Evolutionary conservation across 2,797 vertebrate genomes (phyloP).

Genomic region (Urophycis tenuis): DNA sequence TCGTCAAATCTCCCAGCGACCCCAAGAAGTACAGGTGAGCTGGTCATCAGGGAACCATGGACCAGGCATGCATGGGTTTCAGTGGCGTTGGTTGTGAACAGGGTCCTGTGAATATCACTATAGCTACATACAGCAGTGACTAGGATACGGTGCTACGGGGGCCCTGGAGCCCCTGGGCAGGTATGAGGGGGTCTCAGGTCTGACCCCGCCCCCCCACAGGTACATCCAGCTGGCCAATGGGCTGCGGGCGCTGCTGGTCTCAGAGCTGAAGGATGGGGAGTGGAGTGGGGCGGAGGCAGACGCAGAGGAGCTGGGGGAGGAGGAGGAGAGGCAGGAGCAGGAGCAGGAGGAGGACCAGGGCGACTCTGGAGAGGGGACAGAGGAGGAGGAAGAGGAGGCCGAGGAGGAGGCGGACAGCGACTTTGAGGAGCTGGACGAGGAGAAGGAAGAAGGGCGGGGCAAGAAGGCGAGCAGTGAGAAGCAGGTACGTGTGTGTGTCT

Average conservation of each 20-base stretch:
- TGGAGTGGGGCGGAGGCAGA: slow-evolving; percentile 30
- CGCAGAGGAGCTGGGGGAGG: slow-evolving; percentile 36
- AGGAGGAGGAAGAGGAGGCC: slow-evolving; percentile 67
- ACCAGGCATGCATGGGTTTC: not conserved
- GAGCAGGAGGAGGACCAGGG: slow-evolving; percentile 50
- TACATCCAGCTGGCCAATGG: slow-evolving; percentile 85
- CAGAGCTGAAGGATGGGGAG: slow-evolving; percentile 76
- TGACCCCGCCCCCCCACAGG: slow-evolving; percentile 58
- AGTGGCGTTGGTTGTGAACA: not conserved
- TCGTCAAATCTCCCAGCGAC: slow-evolving; percentile 88
- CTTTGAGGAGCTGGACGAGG: slow-evolving; percentile 69
- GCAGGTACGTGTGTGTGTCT: slow-evolving; percentile 67
- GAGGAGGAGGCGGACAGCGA: slow-evolving; percentile 65
- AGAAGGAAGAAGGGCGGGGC: slow-evolving; percentile 55
- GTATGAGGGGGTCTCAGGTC: too few relatives aligned
- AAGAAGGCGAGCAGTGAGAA: slow-evolving; percentile 82
- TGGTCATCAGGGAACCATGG: not conserved
- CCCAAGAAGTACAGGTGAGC: slow-evolving; percentile 90
- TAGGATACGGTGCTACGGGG: too few relatives aligned
- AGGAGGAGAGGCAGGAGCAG: slow-evolving; percentile 53
- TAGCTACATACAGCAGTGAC: too few relatives aligned
- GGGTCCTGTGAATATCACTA: not conserved
- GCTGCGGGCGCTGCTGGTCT: slow-evolving; percentile 85
- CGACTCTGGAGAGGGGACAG: slow-evolving; percentile 48
- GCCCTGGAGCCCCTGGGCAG: too few relatives aligned